Evolutionary conservation across 2,113 vertebrate genomes (phyloP).

Genomic region (Vulpes ferrilata): DNA sequence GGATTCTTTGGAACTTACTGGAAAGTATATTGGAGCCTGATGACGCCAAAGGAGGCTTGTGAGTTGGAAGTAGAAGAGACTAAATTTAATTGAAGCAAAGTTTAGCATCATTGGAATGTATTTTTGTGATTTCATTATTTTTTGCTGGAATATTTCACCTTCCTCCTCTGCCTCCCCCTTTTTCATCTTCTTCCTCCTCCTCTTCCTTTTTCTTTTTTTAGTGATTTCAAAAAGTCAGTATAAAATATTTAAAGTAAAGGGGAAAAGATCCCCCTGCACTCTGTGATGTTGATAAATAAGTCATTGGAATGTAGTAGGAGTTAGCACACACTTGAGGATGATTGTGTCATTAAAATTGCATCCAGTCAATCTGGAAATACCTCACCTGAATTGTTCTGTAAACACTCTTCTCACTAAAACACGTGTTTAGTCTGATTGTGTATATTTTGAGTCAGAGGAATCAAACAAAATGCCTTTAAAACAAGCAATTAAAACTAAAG

Average conservation of each 20-base stretch:
- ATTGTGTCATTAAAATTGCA: constrained; percentile 58
- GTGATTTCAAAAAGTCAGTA: constrained; percentile 6
- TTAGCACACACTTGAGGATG: constrained; percentile 45
- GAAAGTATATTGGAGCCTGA: background rate
- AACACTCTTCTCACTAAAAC: constrained; percentile 48
- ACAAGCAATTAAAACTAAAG: constrained; percentile 39
- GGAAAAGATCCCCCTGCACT: background rate
- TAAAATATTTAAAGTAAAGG: constrained; percentile 14
- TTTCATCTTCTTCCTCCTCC: background rate
- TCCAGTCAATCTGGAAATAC: background rate
- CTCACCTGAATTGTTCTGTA: constrained; percentile 43
- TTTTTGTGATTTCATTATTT: background rate
- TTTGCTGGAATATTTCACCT: background rate
- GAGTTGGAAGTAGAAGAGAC: background rate
- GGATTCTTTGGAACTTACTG: constrained; percentile 27
- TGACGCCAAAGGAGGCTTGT: background rate
- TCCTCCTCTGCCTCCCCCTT: background rate
- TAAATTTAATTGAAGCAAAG: background rate
- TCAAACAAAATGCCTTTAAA: background rate
- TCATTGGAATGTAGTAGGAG: background rate
- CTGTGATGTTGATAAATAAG: constrained; percentile 60
- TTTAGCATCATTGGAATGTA: background rate
- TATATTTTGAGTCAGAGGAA: constrained; percentile 18
- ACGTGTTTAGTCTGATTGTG: constrained; percentile 45
- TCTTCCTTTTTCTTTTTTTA: background rate